Evolutionary conservation across 2,888 invertebrate species (phyloP).

Genomic region (Liopterus haemorrhoidalis): DNA sequence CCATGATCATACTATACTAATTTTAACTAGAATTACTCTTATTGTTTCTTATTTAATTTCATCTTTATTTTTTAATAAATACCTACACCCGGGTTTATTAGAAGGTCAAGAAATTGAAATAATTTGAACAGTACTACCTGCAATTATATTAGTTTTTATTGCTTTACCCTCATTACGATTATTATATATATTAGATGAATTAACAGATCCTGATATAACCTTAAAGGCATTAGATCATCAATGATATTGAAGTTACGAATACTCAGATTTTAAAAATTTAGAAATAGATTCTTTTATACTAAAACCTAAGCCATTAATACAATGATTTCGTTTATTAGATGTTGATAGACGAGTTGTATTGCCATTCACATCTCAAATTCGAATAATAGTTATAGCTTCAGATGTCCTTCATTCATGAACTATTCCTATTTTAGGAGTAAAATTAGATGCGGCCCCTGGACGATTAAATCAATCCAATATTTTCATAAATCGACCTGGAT

Average conservation of each 20-base stretch:
- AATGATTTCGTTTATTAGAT: constrained; percentile 56
- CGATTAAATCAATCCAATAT: constrained; percentile 61
- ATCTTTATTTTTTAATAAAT: constrained; percentile 53
- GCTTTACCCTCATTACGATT: constrained; percentile 56
- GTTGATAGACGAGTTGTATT: constrained; percentile 58
- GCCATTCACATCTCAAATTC: constrained; percentile 58
- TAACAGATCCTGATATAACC: constrained; percentile 53
- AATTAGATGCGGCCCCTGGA: constrained; percentile 60
- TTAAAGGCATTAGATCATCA: constrained; percentile 46
- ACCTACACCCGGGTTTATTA: constrained; percentile 52
- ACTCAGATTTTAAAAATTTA: constrained; percentile 54
- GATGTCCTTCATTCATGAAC: constrained; percentile 67
- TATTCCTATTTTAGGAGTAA: constrained; percentile 56
- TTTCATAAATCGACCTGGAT: constrained; percentile 56
- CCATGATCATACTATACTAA: constrained; percentile 57
- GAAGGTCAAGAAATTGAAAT: constrained; percentile 58
- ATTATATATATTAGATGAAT: constrained; percentile 58
- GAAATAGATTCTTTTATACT: constrained; percentile 61
- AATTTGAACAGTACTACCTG: constrained; percentile 59
- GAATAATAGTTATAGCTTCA: constrained; percentile 55
- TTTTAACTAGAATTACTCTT: constrained; percentile 57
- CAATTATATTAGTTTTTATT: constrained; percentile 58
- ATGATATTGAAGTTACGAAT: constrained; percentile 64
- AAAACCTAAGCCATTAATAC: constrained; percentile 43
- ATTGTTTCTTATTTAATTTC: constrained; percentile 55